Conservation (phyloP, 2,113 vertebrate genomes). For the Lophius piscatorius region DNA sequence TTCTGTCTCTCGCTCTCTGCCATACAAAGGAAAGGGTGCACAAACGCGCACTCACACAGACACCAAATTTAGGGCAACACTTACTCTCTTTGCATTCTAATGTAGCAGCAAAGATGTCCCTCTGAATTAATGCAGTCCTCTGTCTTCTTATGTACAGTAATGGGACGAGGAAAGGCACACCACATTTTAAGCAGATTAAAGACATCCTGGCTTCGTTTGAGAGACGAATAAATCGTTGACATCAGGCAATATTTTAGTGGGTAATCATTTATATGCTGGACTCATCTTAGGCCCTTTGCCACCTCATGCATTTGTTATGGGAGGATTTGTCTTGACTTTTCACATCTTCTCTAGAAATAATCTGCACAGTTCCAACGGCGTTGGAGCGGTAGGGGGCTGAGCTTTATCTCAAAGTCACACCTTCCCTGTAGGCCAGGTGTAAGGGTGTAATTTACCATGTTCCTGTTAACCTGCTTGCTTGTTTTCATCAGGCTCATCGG, state of each 20-base stretch:
- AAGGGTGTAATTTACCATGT: constrained; percentile 69
- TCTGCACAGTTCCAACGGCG: no score
- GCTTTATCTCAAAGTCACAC: constrained; percentile 65
- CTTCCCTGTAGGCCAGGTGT: constrained; percentile 64
- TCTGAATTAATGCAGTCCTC: constrained; percentile 48
- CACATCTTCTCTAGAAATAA: constrained; percentile 40
- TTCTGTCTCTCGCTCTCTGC: not conserved
- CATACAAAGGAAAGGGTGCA: constrained; percentile 2
- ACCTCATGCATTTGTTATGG: constrained; percentile 43
- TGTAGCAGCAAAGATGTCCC: constrained; percentile 45
- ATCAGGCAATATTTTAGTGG: constrained; percentile 26
- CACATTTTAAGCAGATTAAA: no score
- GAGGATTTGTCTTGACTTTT: constrained; percentile 42
- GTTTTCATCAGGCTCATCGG: constrained; percentile 69
- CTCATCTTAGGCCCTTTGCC: constrained; percentile 24
- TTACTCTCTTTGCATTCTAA: constrained; percentile 54
- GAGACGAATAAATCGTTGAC: no score
- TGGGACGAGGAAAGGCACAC: no score
- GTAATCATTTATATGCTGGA: constrained; percentile 48
- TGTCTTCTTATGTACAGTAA: constrained; percentile 56
- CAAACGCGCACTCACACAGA: constrained; percentile 9
- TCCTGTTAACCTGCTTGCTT: constrained; percentile 64
- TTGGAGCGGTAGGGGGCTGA: no score
- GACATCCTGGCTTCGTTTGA: no score
- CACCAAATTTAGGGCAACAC: constrained; percentile 62